Percentiles rank a stretch among this genome's conserved stretches.
These are phyloP conservation scores for Stenurella melanura DNA, from an alignment of 2,888 invertebrate species.

Conservation along the genomic window DNA sequence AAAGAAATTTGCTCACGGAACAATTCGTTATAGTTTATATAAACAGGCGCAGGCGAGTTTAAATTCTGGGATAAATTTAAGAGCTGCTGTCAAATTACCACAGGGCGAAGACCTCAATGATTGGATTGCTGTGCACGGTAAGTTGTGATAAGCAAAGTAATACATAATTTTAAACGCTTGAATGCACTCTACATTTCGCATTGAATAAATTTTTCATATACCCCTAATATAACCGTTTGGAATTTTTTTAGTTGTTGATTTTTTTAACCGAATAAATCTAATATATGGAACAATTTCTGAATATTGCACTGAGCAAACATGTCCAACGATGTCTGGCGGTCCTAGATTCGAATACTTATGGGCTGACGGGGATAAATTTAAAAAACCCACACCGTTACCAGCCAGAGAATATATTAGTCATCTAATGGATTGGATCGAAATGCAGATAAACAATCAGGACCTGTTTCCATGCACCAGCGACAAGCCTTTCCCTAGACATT, in stretches of 20 bases:
- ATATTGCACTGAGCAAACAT: conserved; percentile 87
- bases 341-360: conserved; percentile 92
- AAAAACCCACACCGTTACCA: conserved; percentile 86
- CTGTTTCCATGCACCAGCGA: conserved; percentile 90
- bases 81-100: conserved; percentile 87
- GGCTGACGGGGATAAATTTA: conserved; percentile 89
- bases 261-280: conserved; percentile 94
- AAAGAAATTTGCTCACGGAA: conserved; percentile 91
- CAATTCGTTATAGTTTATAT: conserved; percentile 89
- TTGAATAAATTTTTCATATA: too few species aligned
- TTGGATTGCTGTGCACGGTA: conserved; percentile 95
- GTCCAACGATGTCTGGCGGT: conserved; percentile 94
- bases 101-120: conserved; percentile 90
- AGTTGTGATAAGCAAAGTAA: conserved; percentile 43
- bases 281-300: conserved; percentile 93
- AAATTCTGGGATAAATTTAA: conserved; percentile 91
- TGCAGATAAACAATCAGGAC: conserved; percentile 91
- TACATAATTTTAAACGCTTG: not conserved
- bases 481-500: conserved; percentile 91
- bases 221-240: not conserved
- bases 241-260: conserved; percentile 86
- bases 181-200: too few species aligned
- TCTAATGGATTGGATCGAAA: conserved; percentile 94
- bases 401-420: conserved; percentile 89
- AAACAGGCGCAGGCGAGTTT: conserved; percentile 94